Conservation (phyloP, 2,113 vertebrate genomes). For the Daphoenositta chrysoptera region DNA sequence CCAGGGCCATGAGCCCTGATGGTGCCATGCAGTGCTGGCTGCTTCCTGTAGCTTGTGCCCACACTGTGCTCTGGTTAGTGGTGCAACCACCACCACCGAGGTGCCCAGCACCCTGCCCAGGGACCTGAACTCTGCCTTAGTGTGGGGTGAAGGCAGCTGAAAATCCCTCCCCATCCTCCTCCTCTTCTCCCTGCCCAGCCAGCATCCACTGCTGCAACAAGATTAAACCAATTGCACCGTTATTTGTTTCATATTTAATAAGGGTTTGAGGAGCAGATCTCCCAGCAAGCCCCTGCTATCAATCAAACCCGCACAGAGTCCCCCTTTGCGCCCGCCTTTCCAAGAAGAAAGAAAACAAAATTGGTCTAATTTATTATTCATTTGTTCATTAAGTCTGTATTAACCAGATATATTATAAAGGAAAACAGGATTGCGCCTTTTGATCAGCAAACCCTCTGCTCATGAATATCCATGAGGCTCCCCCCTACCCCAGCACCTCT, state of each 20-base stretch:
- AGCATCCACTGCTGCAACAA: not conserved
- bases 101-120: not conserved
- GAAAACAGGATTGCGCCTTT: conserved; percentile 62
- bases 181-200: not conserved
- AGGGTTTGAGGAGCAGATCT: conserved; percentile 53
- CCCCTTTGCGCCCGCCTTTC: not conserved
- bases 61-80: not conserved
- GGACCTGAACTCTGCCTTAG: not conserved
- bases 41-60: not conserved
- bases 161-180: not conserved
- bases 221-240: conserved; percentile 53
- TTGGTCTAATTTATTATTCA: conserved; percentile 73
- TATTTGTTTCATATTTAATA: conserved; percentile 66
- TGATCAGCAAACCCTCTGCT: conserved; percentile 36
- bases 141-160: not conserved
- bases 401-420: conserved; percentile 66
- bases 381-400: conserved; percentile 66
- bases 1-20: accelerated
- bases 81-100: not conserved
- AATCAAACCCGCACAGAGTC: conserved; percentile 45
- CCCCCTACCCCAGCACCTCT: not conserved
- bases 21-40: accelerated
- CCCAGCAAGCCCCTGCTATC: conserved; percentile 54
- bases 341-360: conserved; percentile 68
- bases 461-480: conserved; percentile 51